Evolutionary conservation across 2,113 vertebrate species (phyloP), one percentile per base, ranked within the genome.

Genomic region (Seriola aureovittata): DNA sequence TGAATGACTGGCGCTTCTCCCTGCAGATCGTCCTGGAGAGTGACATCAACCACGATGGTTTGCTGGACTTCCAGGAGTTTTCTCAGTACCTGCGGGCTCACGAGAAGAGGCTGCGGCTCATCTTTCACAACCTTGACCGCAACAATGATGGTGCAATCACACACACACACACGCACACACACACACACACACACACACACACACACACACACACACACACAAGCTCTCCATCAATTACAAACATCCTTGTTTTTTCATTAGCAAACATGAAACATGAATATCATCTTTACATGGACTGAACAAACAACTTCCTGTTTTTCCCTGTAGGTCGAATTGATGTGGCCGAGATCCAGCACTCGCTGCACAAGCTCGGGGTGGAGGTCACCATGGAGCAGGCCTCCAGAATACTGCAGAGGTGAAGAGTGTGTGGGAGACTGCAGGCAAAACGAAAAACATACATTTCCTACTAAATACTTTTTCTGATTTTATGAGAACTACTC

Each of bases 21-120:
- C 68, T 63, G 44, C 25, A 95, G 93, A 93, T 95, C 4, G 94
- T 95, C 67, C 89, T 91, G 0, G 86, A 89, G 70, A 93, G 93
- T 0, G 95, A 95, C 76, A 84, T 84, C 44, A 95, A 96, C 73
- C 89, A 87, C 0, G 95, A 96, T 23, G 96, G 94, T 0, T 85
- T 96, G 60, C 92, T 97, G 62, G 94, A 96, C 86, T 95, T 97
- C 86, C 93, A 96, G 71, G 96, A 97, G 89, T 97, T 97, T 76
- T 93, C 88, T 2, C 92, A 85, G 54, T 97, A 97, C 88, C 89
- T 97, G 68, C 92, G 87, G 70, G 93, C 91, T 34, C 95, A 97
- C 0, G 97, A 97, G 74, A 96, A 95, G 82, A 94, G 95, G n/a
- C 93, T 97, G 54, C 81, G 91, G 65, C 93, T 96, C 73, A 96